Evolutionary conservation across 2,797 vertebrate genomes (phyloP).

Genomic region (Caiman crocodilus): DNA sequence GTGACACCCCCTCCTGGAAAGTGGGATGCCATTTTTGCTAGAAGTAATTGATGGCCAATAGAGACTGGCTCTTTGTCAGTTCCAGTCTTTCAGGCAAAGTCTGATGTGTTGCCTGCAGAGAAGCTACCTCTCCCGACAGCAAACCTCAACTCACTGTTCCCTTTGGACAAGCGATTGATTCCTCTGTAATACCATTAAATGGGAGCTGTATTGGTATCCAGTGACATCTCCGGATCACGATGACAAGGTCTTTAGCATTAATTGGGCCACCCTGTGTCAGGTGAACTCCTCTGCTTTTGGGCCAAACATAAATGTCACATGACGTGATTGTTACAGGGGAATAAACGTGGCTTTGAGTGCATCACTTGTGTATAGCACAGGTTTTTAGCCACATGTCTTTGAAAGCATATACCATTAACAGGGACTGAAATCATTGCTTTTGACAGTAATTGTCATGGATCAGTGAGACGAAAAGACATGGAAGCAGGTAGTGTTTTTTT

Average conservation of each 20-base stretch:
- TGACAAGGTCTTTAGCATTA: slow-evolving; percentile 85
- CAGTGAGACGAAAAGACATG: slow-evolving; percentile 23
- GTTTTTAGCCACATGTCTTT: slow-evolving; percentile 18
- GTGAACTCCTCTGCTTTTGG: slow-evolving; percentile 87
- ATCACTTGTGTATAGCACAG: background rate
- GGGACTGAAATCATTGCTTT: slow-evolving; percentile 45
- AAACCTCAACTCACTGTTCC: slow-evolving; percentile 73
- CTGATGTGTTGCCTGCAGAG: slow-evolving; percentile 80
- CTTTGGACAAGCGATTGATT: slow-evolving; percentile 89
- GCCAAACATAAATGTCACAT: slow-evolving; percentile 89
- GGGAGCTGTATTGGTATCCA: slow-evolving; percentile 80
- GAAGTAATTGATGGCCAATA: slow-evolving; percentile 79
- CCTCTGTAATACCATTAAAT: slow-evolving; percentile 89
- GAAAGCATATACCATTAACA: background rate
- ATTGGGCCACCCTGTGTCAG: slow-evolving; percentile 88
- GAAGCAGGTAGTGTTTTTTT: background rate
- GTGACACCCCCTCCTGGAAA: background rate
- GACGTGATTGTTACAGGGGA: slow-evolving; percentile 81
- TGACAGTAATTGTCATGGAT: slow-evolving; percentile 64
- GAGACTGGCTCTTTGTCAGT: slow-evolving; percentile 87
- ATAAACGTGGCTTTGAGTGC: background rate
- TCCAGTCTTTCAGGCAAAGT: slow-evolving; percentile 78
- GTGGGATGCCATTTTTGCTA: slow-evolving; percentile 56
- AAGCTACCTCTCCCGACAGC: slow-evolving; percentile 62
- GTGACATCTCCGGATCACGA: slow-evolving; percentile 61